A percentile compares a stretch with the other conserved stretches of the same genome.
phyloP scores from a whole-genome alignment of 2,888 invertebrate genomes.

The Luperina testacea region DNA sequence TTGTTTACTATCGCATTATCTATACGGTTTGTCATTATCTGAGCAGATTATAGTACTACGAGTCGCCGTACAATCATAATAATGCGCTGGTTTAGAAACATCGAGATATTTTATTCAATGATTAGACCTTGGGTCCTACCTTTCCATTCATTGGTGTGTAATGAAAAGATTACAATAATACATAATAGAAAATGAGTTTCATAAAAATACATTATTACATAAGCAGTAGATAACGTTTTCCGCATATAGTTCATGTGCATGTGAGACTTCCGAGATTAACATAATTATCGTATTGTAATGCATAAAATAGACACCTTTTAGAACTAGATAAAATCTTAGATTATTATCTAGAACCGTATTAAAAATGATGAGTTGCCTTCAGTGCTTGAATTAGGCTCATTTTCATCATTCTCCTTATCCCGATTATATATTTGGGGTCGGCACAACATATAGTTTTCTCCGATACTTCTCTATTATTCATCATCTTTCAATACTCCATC shows the following conservation, averaged over 20 bases:
- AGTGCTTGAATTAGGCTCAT: not conserved
- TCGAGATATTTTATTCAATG: not conserved
- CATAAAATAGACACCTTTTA: not conserved
- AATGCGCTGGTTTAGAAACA: constrained; percentile 11
- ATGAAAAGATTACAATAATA: not conserved
- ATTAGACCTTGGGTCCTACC: not conserved
- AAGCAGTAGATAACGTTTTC: not conserved
- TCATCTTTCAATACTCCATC: not conserved
- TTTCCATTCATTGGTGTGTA: not conserved
- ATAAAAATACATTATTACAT: not conserved
- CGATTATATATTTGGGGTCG: not conserved
- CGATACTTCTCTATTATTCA: not conserved
- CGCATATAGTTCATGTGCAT: not conserved
- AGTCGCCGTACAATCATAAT: not conserved
- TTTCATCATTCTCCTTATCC: not conserved
- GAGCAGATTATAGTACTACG: constrained; percentile 24
- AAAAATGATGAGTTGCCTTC: not conserved
- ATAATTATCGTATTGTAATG: not conserved
- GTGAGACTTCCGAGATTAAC: not conserved
- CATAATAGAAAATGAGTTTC: not conserved
- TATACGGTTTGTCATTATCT: constrained; percentile 29
- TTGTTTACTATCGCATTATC: constrained; percentile 51
- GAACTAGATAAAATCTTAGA: not conserved
- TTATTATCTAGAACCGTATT: not conserved
- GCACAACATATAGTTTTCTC: not conserved